These are phyloP conservation scores for Lepus europaeus DNA, from an alignment of 2,113 vertebrate genomes.

Conservation along the genomic window DNA sequence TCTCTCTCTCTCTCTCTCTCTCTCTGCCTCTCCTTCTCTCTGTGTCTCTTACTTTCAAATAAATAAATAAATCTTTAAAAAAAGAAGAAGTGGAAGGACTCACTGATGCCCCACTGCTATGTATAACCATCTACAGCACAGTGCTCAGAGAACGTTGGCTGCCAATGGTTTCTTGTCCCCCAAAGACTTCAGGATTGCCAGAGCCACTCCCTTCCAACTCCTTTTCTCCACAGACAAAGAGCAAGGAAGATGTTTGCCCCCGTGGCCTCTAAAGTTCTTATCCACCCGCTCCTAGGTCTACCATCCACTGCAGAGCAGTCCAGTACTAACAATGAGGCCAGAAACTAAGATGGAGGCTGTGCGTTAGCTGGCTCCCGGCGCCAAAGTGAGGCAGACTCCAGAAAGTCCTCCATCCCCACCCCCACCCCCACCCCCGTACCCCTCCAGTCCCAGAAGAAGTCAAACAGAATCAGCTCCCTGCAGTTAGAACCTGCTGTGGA, in stretches of 20 bases:
- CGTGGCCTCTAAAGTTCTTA: not conserved
- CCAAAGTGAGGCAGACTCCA: not conserved
- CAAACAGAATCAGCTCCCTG: not conserved
- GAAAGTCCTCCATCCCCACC: too few relatives aligned
- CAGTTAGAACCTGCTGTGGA: not conserved
- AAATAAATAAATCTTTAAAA: too few relatives aligned
- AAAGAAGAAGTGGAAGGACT: not conserved
- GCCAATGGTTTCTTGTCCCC: not conserved
- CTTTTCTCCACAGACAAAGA: not conserved
- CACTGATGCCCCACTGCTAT: not conserved
- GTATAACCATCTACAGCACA: not conserved
- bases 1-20: too few relatives aligned
- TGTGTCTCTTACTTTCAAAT: too few relatives aligned
- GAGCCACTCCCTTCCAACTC: not conserved
- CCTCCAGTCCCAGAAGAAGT: not conserved
- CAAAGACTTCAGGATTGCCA: not conserved
- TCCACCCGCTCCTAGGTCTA: not conserved
- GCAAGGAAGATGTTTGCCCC: not conserved
- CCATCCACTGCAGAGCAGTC: not conserved
- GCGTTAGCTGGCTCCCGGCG: fast-evolving
- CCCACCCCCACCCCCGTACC: not conserved
- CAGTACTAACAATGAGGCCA: not conserved
- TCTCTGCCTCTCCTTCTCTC: too few relatives aligned
- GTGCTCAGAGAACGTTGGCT: not conserved
- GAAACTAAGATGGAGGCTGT: not conserved